Percentiles rank a stretch among this genome's conserved stretches.
These are phyloP conservation scores for Tuta absoluta DNA, from an alignment of 2,888 invertebrate genomes.

Conservation along the genomic window DNA sequence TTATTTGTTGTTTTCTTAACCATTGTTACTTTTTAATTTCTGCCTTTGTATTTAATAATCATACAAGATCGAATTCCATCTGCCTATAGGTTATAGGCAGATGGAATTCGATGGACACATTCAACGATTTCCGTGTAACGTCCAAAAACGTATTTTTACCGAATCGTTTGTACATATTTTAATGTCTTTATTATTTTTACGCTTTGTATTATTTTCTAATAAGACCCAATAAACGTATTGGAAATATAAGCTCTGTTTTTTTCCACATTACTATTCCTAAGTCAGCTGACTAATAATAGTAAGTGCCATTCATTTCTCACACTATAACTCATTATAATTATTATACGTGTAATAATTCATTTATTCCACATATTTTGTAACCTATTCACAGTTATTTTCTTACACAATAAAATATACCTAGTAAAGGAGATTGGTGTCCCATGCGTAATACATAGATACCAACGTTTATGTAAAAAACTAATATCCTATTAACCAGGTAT, in stretches of 20 bases:
- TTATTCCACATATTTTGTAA: no score
- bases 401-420: no score
- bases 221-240: constrained; percentile 16
- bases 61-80: no score
- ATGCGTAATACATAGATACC: background rate
- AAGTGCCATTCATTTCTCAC: background rate
- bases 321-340: background rate
- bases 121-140: background rate
- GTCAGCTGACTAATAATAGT: background rate
- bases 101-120: background rate
- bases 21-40: background rate
- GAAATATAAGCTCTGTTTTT: background rate
- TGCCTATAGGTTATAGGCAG: background rate
- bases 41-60: no score
- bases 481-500: no score
- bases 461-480: background rate
- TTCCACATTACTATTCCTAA: background rate
- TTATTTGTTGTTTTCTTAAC: no score
- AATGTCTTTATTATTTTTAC: background rate
- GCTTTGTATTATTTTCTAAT: constrained; percentile 12
- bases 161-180: background rate
- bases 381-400: no score
- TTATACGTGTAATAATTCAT: no score
- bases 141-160: background rate
- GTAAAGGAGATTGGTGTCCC: no score